Base-by-base conservation (phyloP, 2,888 invertebrate genomes). In the Lochmaea capreae region DNA sequence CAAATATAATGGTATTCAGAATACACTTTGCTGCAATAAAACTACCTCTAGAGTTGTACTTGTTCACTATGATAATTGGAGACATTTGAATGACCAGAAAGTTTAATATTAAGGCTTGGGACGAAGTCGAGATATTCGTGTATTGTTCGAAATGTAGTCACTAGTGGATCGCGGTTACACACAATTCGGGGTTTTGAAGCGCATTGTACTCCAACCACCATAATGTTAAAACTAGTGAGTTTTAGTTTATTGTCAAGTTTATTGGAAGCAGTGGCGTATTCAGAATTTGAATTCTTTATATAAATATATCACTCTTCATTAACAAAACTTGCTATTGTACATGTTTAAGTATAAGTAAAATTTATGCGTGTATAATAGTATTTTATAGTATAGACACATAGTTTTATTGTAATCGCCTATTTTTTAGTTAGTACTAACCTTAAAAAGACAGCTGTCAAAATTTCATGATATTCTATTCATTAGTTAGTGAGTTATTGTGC, bases 61-160 rank as follows among this genome's bases (percentile, higher is more conserved):
- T 58, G 52, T 67, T 67, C 58, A 43, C 58, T 8, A 9, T 58
- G 58, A 58, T 67, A 67, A 67, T 58, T 67, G 67, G 57, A 58
- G 67, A 67, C 54, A 57, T 66, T 43, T 39, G 67, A 58, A 39
- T 39, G 57, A 67, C 67, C 57, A 22, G 58, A 57, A 67, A 58
- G 67, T 67, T 67, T 67, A 58, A 67, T 67, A 67, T 67, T 58
- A 67, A 67, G 42, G 58, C 57, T n/a, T 1, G 42, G 43, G 57
- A 39, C 22, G 58, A 67, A 43, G 33, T 43, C 58, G 57, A 46
- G 46, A 58, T 16, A 52, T 58, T 57, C 11, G 46, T 26, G 58
- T 67, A 67, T 67, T 67, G 67, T 67, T 67, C 43, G 22, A 12
- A 49, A 65, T 49, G 65, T 58, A 58, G 39, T 67, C 57, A 54